Base-by-base conservation (phyloP, 2,113 vertebrate species). In the Pomatorhinus ruficollis region DNA sequence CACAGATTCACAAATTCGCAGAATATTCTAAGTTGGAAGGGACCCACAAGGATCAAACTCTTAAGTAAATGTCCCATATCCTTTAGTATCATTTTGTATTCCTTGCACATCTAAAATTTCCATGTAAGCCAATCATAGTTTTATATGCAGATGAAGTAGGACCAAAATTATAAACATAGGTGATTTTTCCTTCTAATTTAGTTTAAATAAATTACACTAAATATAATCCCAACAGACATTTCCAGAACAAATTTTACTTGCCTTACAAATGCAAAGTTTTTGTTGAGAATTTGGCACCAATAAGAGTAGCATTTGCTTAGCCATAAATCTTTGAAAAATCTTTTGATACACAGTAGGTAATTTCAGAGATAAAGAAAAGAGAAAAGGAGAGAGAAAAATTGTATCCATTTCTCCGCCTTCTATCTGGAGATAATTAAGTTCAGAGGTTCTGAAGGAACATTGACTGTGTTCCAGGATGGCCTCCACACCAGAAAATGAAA, bases 361-460 rank as follows among this genome's bases (percentile, higher is more conserved):
- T 94, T 95, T 93, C 75, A 81, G 66, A 83, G 56, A 87, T 56
- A 75, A 56, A 69, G 71, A 71, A n/a, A 61, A 45, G 44, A 66
- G 30, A 64, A 65, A 56, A 75, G 44, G 42, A 79, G 59, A 53
- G 60, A 82, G 59, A 84, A 85, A 80, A 79, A 83, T 92, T 5
- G 0, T 78, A 11, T 77, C 83, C 22, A 37, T 89, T 92, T 92
- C 20, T 90, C 56, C 23, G 1, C 23, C 52, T 95, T 78, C 59
- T 83, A 7, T 74, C 69, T 88, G 60, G n/a, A 80, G 87, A 90
- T 91, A 93, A 94, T 95, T 85, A 93, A 94, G 82, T 96, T 95
- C 90, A 93, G 76, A 85, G 84, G 57, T 93, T 88, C 77, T 91
- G 66, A 83, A 91, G 72, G 54, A 91, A 47, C 82, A 80, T 15